Evolutionary conservation across 2,113 vertebrate genomes (phyloP).

Genomic region (Elaphurus davidianus): DNA sequence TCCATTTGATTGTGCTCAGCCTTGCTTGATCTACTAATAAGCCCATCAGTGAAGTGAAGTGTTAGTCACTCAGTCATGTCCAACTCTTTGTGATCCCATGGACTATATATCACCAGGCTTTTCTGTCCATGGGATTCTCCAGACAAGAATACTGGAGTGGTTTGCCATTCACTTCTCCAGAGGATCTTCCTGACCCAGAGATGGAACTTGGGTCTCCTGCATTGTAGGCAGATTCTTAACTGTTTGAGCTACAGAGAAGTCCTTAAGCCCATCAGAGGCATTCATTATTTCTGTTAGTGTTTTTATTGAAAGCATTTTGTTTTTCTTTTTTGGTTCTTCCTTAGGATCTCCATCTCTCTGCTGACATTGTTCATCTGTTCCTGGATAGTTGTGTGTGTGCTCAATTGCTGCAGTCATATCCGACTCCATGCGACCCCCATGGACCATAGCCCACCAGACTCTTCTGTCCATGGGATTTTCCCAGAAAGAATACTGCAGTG

Average conservation of each 20-base stretch:
- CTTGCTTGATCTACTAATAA: not conserved
- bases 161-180: not conserved
- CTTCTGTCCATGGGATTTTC: not conserved
- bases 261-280: not conserved
- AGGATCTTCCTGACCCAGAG: not conserved
- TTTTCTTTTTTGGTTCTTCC: not conserved
- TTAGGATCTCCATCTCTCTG: not conserved
- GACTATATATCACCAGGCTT: not conserved
- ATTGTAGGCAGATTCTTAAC: not conserved
- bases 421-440: accelerated
- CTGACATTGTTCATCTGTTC: not conserved
- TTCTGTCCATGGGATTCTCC: not conserved
- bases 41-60: not conserved
- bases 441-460: not conserved
- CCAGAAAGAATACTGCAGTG: not conserved
- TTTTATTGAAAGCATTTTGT: not conserved
- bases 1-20: not conserved
- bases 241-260: not conserved
- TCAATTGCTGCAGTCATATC: not conserved
- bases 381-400: not conserved
- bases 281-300: not conserved
- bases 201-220: not conserved
- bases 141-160: not conserved
- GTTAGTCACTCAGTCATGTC: not conserved
- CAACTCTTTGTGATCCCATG: accelerated